Evolutionary conservation across 1,140 invertebrate genomes (phyloP), one percentile per base, ranked within the genome.

Genomic region (Eupeodes corollae): DNA sequence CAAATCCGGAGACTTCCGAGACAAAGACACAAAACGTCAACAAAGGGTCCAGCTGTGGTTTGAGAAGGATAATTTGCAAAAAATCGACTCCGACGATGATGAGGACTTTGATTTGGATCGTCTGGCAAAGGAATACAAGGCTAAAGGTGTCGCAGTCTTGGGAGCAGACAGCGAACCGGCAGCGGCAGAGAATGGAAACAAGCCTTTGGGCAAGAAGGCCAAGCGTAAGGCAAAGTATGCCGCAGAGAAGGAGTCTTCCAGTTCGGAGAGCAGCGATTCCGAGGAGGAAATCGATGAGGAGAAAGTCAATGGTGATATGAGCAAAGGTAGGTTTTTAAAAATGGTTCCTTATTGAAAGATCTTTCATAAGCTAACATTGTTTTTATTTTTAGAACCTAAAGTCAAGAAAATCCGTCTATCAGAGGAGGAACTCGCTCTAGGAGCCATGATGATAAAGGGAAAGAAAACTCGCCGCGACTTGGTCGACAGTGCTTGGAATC

Each of bases 11-110:
- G 89, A 92, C 61, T 70, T 78, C 45, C 76, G 82, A 15, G 80
- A 86, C 46, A 82, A 82, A 53, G 76, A 82, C 39, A 76, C 80
- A 1, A 85, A 80, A 58, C 75, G 79, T 34, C 71, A 80, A 37
- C 78, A 83, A 48, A 89, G 88, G 68, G 86, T 88, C 1, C 76
- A 89, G 52, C 67, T 87, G 11, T 96, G 91, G 90, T 95, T 94
- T 67, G 82, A 89, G 56, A 89, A 90, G 71, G 87, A 91, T 56
- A 76, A 80, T 44, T 93, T 97, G 61, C 86, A 89, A 62, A 79
- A 85, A 56, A 67, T 92, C 32, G 80, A 86, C 53, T 73, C 79
- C 50, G 86, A 91, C 43, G 86, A 90, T 57, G 85, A 87, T 65
- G 89, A 92, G 68, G 88, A 90, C 59, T 78, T 82, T 26, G 91